Evolutionary conservation across 2,888 invertebrate species (phyloP), one percentile per base, ranked within the genome.

Genomic region (Acrobasis repandana): DNA sequence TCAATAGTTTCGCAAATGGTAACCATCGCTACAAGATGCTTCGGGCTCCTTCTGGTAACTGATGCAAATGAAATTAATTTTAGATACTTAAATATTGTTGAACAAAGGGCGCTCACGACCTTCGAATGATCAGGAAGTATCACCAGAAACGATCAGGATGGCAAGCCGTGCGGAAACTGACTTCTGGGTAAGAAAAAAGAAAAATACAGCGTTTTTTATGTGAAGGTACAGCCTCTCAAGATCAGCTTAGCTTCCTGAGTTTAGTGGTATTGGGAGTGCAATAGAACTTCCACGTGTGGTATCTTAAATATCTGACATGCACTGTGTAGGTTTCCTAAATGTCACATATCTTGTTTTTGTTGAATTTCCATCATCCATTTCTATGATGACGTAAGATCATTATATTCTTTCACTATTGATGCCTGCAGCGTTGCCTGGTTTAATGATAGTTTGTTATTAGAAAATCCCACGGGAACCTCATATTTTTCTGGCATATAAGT

Each of bases 81-180:
- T 72, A 73, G 77, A 78, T 79, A 76, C 76, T 82, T 90, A 90
- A 88, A 90, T 88, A 88, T 86, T 68, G 61, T 63, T 65, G 60
- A 62, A 67, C 66, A 67, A 66, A 61, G 66, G 65, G 73, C 83
- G 85, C 83, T 65, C 72, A 52, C 11, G 34, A 5, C 10, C 63
- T 65, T 18, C 38, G 73, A 79, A 76, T 70, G 75, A 62, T 34
- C 66, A 74, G 86, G 85, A 87, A 81, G 63, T 62, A 49, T 75
- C 74, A 70, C 64, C 52, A 68, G 68, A 18, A 20, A 15, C 10
- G 67, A 74, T 68, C 68, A 71, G 58, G 50, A 43, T 60, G 63
- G 36, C 63, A 68, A 74, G 49, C 74, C 80, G 77, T 75, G 86
- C 84, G 82, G 80, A 87, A 88, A 65, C 61, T 64, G 65, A 9